Percentiles rank a stretch among this genome's conserved stretches.
Conservation (phyloP, 2,888 invertebrate species). For the Gari tellinella region DNA sequence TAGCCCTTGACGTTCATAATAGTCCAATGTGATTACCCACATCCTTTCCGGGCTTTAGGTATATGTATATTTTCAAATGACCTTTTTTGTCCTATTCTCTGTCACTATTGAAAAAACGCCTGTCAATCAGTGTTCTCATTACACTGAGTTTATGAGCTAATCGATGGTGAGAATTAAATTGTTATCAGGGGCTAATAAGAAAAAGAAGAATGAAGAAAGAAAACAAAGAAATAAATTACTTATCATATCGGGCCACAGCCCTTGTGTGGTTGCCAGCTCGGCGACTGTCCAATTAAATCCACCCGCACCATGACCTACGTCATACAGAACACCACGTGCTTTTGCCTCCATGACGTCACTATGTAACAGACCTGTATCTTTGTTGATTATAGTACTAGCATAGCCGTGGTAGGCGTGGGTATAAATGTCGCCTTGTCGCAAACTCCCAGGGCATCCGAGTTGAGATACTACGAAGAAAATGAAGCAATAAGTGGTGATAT, state of each 20-base stretch:
- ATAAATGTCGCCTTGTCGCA: slow-evolving; percentile 76
- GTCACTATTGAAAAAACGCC: too few relatives aligned
- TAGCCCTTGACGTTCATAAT: too few relatives aligned
- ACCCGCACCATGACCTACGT: slow-evolving; percentile 79
- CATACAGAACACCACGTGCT: slow-evolving; percentile 76
- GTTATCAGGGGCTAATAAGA: too few relatives aligned
- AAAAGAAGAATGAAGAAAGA: too few relatives aligned
- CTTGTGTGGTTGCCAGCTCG: slow-evolving; percentile 65
- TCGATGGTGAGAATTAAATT: too few relatives aligned
- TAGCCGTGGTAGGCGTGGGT: slow-evolving; percentile 77
- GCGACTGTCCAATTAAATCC: slow-evolving; percentile 78
- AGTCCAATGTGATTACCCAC: too few relatives aligned
- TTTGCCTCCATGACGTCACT: slow-evolving; percentile 72
- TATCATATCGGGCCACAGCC: slow-evolving; percentile 77
- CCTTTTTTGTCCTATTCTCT: too few relatives aligned
- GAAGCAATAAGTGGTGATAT: too few relatives aligned
- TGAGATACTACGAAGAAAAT: not conserved
- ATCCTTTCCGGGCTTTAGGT: too few relatives aligned
- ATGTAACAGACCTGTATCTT: slow-evolving; percentile 42
- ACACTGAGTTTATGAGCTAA: too few relatives aligned
- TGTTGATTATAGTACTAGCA: slow-evolving; percentile 64
- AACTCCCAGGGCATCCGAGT: slow-evolving; percentile 69
- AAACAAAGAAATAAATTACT: slow-evolving; percentile 49
- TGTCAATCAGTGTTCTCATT: too few relatives aligned
- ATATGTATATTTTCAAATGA: too few relatives aligned